These are phyloP conservation scores for Bettongia penicillata DNA, from an alignment of 2,113 vertebrate species.

Conservation along the genomic window DNA sequence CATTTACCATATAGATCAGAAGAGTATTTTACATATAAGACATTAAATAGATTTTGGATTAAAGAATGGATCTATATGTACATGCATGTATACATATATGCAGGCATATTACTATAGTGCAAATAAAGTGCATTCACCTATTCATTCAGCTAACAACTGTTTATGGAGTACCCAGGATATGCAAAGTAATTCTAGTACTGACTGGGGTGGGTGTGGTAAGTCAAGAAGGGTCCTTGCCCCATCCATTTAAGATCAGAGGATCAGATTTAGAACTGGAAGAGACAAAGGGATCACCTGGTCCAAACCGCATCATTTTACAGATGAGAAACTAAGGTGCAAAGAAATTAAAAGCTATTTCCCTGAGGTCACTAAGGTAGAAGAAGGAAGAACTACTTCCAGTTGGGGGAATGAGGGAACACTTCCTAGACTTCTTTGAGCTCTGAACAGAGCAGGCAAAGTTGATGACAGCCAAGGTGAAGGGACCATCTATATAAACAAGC, in stretches of 20 bases:
- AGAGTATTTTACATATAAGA: neutral
- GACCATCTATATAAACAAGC: neutral
- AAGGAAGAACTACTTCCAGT: neutral
- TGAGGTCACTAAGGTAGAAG: neutral
- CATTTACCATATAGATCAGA: neutral
- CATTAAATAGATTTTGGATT: neutral
- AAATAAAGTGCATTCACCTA: neutral
- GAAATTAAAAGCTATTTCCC: neutral
- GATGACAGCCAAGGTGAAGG: neutral
- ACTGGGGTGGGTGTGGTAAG: accelerated
- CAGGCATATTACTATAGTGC: neutral
- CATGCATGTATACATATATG: neutral
- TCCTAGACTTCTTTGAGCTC: neutral
- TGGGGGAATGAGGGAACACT: neutral
- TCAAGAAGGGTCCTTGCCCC: neutral
- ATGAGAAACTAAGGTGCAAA: neutral
- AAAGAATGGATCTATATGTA: neutral
- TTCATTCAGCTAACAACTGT: neutral
- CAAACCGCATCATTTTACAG: neutral
- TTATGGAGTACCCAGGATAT: neutral
- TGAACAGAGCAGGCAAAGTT: neutral
- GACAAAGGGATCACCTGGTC: neutral
- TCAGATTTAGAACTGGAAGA: neutral
- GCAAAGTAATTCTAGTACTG: neutral
- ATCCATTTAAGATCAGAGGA: neutral